Evolutionary conservation across 2,797 vertebrate genomes (phyloP).

Genomic region (Hapalemur alaotrensis): DNA sequence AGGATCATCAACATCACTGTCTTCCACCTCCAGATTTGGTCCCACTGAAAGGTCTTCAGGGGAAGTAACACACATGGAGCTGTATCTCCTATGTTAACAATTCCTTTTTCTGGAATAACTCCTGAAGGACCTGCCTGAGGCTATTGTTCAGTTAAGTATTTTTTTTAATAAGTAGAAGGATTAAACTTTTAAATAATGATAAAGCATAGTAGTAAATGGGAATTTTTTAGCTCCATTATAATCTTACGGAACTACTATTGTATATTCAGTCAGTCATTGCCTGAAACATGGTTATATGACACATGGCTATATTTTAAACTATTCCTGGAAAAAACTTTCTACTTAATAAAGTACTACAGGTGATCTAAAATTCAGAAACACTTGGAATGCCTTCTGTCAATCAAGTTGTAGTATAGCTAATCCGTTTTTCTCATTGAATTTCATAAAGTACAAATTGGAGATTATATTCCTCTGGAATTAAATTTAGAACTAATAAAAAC

Average conservation of each 20-base stretch:
- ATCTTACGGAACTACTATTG: background rate
- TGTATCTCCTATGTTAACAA: background rate
- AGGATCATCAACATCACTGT: background rate
- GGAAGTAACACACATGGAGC: background rate
- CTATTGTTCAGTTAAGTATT: background rate
- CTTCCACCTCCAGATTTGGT: background rate
- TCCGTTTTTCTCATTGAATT: constrained; percentile 49
- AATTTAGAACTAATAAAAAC: constrained; percentile 45
- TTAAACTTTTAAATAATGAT: background rate
- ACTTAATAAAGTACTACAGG: background rate
- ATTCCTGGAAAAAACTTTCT: background rate
- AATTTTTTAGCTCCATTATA: background rate
- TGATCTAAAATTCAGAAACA: constrained; percentile 32
- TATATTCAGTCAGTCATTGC: background rate
- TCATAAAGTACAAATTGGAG: background rate
- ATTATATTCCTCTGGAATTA: background rate
- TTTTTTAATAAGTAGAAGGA: background rate
- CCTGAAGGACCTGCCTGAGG: background rate
- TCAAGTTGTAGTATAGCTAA: background rate
- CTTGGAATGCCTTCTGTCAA: background rate
- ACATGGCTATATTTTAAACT: constrained; percentile 7
- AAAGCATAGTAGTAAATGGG: background rate
- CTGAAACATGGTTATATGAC: background rate
- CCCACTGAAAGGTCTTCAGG: background rate
- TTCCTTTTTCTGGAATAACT: background rate